Conservation (phyloP, 2,113 vertebrate species). For the Otolemur garnettii region DNA sequence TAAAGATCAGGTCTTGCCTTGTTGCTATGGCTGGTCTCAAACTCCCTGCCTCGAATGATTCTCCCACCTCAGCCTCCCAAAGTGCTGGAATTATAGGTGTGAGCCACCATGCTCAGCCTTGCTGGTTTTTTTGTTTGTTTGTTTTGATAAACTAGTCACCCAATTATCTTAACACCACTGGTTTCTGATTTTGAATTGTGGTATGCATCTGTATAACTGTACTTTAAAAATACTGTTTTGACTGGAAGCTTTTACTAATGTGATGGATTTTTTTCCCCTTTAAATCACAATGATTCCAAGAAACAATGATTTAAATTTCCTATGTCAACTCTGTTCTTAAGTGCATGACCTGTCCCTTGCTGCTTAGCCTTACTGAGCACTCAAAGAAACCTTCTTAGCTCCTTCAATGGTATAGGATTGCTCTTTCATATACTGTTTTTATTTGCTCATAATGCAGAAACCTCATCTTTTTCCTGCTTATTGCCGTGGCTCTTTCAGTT, state of each 20-base stretch:
- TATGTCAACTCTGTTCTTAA: background rate
- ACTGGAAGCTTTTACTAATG: conserved; percentile 41
- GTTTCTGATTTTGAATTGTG: conserved; percentile 54
- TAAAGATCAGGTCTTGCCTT: no score
- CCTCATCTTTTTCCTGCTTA: background rate
- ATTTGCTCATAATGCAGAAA: background rate
- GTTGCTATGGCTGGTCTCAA: no score
- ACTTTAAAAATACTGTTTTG: conserved; percentile 54
- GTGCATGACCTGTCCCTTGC: background rate
- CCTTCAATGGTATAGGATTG: background rate
- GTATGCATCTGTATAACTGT: background rate
- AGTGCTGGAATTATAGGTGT: no score
- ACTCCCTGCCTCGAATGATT: no score
- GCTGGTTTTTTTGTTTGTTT: background rate
- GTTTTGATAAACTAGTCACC: background rate
- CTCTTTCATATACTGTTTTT: background rate
- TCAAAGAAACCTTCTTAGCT: background rate
- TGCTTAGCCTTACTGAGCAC: background rate
- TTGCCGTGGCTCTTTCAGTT: background rate
- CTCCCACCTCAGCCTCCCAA: no score
- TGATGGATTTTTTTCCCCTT: conserved; percentile 28
- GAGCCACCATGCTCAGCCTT: no score
- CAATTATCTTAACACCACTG: background rate
- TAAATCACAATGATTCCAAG: conserved; percentile 41
- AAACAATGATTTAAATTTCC: background rate